phyloP scores from a whole-genome alignment of 2,797 vertebrate species.

The Trichosurus vulpecula region DNA sequence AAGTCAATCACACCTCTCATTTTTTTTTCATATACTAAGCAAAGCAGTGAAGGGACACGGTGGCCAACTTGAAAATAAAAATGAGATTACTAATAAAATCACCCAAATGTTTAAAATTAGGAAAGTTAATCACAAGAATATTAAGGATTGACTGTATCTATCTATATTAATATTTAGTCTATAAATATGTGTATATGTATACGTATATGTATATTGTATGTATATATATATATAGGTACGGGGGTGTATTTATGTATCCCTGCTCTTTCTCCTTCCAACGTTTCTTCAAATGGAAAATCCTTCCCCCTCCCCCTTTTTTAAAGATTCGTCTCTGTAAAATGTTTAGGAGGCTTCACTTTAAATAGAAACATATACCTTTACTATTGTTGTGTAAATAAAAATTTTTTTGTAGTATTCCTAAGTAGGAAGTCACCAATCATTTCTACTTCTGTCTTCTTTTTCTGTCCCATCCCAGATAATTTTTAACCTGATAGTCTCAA shows the following conservation, averaged over 20 bases:
- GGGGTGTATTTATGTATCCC: not conserved
- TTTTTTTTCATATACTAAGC: not conserved
- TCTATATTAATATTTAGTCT: not conserved
- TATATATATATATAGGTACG: not conserved
- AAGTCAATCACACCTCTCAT: not conserved
- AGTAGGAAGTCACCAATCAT: not conserved
- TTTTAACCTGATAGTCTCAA: not conserved
- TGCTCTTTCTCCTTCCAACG: not conserved
- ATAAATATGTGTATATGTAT: not conserved
- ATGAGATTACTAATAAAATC: not conserved
- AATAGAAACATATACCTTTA: not conserved
- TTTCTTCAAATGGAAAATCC: not conserved
- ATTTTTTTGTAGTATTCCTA: not conserved
- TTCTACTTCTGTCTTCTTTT: not conserved
- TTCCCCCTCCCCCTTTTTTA: not conserved
- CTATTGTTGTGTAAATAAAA: no score
- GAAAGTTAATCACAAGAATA: not conserved
- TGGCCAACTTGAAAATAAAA: not conserved
- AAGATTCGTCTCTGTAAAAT: not conserved
- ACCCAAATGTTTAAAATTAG: not conserved
- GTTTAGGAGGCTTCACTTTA: not conserved
- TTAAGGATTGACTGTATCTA: not conserved
- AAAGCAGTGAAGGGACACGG: not conserved
- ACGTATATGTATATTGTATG: not conserved
- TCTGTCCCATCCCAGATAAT: not conserved